Evolutionary conservation across 1,140 invertebrate species (phyloP), one percentile per base, ranked within the genome.

Genomic region (Aphelinus certus): DNA sequence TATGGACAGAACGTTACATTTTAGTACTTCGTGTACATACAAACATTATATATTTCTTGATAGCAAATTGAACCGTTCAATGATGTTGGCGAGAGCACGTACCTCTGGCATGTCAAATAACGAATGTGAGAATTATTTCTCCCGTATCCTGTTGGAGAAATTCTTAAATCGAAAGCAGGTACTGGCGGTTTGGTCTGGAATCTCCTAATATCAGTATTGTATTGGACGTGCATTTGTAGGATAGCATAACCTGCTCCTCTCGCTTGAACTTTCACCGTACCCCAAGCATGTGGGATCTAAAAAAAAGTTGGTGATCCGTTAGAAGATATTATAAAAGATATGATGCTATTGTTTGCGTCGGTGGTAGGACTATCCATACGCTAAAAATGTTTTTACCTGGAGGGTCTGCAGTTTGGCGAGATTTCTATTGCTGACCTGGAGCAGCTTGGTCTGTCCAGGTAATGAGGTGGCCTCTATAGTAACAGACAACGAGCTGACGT

Each of bases 61-160:
- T 26, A 26, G 26, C 26, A 26, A 26, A 26, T 26, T 53, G 51
- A 6, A 53, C 51, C 9, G 51, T 9, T 53, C 51, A 9, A 53
- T 4, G 71, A 67, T 74, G 53, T 46, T 55, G 46, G 69, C 43
- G 42, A n/a, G 1, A 47, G 43, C 43, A 74, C 78, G 84, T 85
- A 95, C 94, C 92, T 94, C 83, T 95, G 94, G 85, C 95, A 97
- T 77, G 92, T 92, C 57, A 92, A 88, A 79, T 95, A 95, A 7
- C 91, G 91, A 72, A 98, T 95, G 78, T 97, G 95, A 82, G 97
- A 98, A 89, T 95, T 94, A 91, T 98, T 98, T 82, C 96, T 92
- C 61, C 97, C 97, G 81, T 93, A 91, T 86, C 94, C 97, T 78
- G 92, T 89, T 26, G 93, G 92, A 77, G 90, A 90, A 0, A 94